These are phyloP conservation scores for Clitarchus hookeri DNA, from an alignment of 2,888 invertebrate species.

Conservation along the genomic window DNA sequence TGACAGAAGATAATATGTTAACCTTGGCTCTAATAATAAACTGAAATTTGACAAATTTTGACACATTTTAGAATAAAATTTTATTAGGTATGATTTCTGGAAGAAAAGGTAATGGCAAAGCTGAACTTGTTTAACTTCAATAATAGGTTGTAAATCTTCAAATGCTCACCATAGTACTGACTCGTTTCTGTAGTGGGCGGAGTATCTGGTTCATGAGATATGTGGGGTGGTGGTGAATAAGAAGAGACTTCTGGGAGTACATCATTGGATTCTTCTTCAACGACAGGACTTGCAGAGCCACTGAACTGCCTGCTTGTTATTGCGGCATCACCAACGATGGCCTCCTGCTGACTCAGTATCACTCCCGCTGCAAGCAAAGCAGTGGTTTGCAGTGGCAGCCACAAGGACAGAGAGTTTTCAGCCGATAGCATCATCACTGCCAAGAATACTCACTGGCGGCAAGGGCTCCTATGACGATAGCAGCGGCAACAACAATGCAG, in stretches of 20 bases:
- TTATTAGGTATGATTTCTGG: too few species aligned
- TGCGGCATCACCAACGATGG: slow-evolving; percentile 59
- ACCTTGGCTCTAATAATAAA: too few species aligned
- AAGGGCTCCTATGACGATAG: slow-evolving; percentile 71
- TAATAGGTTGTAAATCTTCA: not conserved
- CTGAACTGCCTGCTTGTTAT: slow-evolving; percentile 63
- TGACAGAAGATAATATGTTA: too few species aligned
- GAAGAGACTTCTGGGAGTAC: slow-evolving; percentile 44
- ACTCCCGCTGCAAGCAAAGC: slow-evolving; percentile 65
- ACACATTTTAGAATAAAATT: too few species aligned
- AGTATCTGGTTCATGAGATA: slow-evolving; percentile 50
- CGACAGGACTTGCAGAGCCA: slow-evolving; percentile 46
- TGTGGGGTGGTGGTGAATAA: slow-evolving; percentile 52
- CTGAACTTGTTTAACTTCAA: too few species aligned
- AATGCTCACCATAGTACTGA: slow-evolving; percentile 60
- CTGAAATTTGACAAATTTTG: too few species aligned
- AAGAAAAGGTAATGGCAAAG: too few species aligned
- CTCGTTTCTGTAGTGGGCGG: slow-evolving; percentile 59
- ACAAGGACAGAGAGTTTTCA: too few species aligned
- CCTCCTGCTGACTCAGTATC: slow-evolving; percentile 67
- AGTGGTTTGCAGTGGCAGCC: too few species aligned
- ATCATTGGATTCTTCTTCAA: slow-evolving; percentile 40
- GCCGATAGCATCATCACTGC: too few species aligned
- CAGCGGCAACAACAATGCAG: slow-evolving; percentile 65
- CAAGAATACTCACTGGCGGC: slow-evolving; percentile 68